phyloP scores from a whole-genome alignment of 1,140 invertebrate genomes.

The Venturia canescens region DNA sequence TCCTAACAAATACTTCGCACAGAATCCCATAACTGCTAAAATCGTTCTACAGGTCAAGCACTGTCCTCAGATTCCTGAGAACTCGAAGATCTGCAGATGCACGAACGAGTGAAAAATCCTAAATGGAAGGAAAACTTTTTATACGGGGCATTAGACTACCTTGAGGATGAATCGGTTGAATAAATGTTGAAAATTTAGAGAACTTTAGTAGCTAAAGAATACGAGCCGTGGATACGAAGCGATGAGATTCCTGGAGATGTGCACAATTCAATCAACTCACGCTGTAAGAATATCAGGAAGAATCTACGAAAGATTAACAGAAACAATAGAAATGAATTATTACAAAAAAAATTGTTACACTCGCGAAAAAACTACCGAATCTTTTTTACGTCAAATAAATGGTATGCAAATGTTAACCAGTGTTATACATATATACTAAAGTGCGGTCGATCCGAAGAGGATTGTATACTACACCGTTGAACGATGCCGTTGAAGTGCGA shows the following conservation, averaged over 20 bases:
- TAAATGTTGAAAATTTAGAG: background rate
- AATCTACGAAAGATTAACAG: background rate
- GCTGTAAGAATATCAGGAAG: background rate
- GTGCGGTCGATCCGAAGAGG: background rate
- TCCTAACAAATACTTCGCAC: no score
- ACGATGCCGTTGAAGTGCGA: background rate
- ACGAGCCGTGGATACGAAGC: background rate
- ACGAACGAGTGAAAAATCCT: conserved; percentile 1
- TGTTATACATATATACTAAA: background rate
- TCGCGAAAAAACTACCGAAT: conserved; percentile 8
- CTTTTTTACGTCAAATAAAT: conserved; percentile 37
- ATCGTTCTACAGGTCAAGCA: no score
- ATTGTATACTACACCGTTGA: background rate
- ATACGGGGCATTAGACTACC: conserved; percentile 37
- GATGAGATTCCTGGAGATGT: background rate
- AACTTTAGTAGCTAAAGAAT: background rate
- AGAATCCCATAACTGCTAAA: no score
- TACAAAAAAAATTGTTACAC: background rate
- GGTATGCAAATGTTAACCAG: background rate
- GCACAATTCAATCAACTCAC: background rate
- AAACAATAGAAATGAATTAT: conserved; percentile 4
- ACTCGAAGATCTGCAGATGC: background rate
- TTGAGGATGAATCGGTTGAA: conserved; percentile 14
- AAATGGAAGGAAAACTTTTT: conserved; percentile 14
- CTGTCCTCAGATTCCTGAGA: background rate